phyloP scores from a whole-genome alignment of 2,113 vertebrate species.

The Macroglossus sobrinus region DNA sequence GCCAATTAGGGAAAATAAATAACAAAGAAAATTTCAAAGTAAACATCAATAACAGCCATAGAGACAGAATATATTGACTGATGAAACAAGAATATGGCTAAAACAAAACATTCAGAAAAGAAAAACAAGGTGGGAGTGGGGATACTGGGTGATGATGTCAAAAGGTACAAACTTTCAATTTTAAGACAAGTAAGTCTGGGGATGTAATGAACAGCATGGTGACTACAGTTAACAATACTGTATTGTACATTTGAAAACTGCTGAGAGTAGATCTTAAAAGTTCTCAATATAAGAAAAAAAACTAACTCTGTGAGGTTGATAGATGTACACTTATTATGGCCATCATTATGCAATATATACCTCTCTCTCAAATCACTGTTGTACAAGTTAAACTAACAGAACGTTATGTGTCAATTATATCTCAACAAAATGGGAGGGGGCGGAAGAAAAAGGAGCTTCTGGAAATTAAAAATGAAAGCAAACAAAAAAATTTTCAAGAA shows the following conservation, averaged over 20 bases:
- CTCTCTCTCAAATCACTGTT: neutral
- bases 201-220: neutral
- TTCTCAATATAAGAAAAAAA: neutral
- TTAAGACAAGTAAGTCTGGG: neutral
- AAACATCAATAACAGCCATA: neutral
- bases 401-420: neutral
- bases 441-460: neutral
- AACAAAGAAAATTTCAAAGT: neutral
- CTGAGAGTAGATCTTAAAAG: neutral
- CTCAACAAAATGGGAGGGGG: neutral
- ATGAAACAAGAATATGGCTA: neutral
- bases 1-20: neutral
- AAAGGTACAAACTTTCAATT: neutral
- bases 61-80: neutral
- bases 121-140: neutral
- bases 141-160: neutral
- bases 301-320: neutral
- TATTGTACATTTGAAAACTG: neutral
- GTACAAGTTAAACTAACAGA: neutral
- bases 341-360: neutral
- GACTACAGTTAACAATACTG: neutral
- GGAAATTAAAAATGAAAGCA: constrained; percentile 25
- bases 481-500: neutral
- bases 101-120: neutral
- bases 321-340: neutral